Conservation (phyloP, 2,113 vertebrate genomes). For the Amphiprion percula region DNA sequence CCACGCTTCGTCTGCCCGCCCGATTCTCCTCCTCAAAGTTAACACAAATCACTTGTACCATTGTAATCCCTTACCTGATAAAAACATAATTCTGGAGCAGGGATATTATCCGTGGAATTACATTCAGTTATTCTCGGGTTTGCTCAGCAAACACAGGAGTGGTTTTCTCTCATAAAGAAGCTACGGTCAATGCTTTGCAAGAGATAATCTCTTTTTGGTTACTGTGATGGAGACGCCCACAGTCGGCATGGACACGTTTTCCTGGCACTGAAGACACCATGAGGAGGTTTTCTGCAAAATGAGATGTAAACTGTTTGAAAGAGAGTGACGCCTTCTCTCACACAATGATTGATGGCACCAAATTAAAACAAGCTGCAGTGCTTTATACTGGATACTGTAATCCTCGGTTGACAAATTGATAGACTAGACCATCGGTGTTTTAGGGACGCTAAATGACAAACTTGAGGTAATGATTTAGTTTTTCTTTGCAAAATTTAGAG, state of each 20-base stretch:
- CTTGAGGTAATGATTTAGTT: conserved; percentile 1
- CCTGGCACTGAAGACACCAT: background rate
- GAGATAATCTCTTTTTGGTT: conserved; percentile 56
- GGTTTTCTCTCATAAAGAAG: background rate
- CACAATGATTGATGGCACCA: conserved; percentile 50
- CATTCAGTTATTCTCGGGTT: conserved; percentile 54
- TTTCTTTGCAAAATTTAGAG: background rate
- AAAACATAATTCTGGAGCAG: conserved; percentile 40
- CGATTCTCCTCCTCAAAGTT: conserved; percentile 13
- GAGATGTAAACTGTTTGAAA: conserved; percentile 47
- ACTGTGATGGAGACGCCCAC: conserved; percentile 38
- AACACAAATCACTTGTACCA: conserved; percentile 48
- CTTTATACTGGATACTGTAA: conserved; percentile 33
- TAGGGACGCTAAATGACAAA: conserved; percentile 9
- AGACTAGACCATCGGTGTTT: conserved; percentile 42
- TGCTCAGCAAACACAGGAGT: conserved; percentile 42
- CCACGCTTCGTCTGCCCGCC: background rate
- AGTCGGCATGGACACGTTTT: background rate
- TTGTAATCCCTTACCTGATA: conserved; percentile 68
- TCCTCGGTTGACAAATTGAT: conserved; percentile 55
- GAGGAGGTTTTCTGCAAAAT: conserved; percentile 28
- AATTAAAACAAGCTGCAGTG: conserved; percentile 39
- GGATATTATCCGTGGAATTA: conserved; percentile 60
- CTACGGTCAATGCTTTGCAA: conserved; percentile 14
- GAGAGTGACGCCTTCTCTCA: conserved; percentile 17